Conservation (phyloP, 92 coral and sea anemone species). For the Palythoa caribaeorum region DNA sequence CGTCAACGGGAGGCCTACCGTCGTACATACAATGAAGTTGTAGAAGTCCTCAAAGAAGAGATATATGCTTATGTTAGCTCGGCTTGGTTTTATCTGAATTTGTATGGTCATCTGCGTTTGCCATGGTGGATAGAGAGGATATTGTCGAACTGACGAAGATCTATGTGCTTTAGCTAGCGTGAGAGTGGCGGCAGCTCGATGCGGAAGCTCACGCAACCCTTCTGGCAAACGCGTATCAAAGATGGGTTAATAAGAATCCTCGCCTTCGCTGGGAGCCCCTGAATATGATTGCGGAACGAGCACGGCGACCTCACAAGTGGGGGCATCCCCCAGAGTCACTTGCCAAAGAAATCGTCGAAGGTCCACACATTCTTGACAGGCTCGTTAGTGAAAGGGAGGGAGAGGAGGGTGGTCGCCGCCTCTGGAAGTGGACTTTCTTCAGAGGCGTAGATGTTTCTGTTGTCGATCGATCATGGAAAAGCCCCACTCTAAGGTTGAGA, state of each 20-base stretch:
- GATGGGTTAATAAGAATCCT: background rate
- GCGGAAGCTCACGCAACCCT: background rate
- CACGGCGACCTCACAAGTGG: too few species aligned
- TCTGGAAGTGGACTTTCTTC: conserved; percentile 24
- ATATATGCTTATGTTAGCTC: too few species aligned
- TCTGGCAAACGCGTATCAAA: background rate
- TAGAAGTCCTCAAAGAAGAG: too few species aligned
- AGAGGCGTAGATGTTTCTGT: background rate
- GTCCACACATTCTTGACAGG: conserved; percentile 13
- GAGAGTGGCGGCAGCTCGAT: background rate
- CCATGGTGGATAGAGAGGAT: too few species aligned
- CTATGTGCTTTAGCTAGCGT: too few species aligned
- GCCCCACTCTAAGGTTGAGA: background rate
- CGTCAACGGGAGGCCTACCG: too few species aligned
- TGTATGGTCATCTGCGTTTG: too few species aligned
- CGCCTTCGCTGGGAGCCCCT: background rate
- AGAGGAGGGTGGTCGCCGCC: conserved; percentile 16
- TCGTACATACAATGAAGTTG: too few species aligned
- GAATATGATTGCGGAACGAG: too few species aligned
- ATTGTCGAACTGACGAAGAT: too few species aligned
- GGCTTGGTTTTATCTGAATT: too few species aligned
- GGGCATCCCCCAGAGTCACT: background rate
- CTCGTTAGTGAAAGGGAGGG: conserved; percentile 30
- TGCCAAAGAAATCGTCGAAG: conserved; percentile 4
- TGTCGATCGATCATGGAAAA: conserved; percentile 11